Percentiles rank a stretch among this genome's conserved stretches.
Conservation (phyloP, 1,140 invertebrate species). For the Anastrepha obliqua region DNA sequence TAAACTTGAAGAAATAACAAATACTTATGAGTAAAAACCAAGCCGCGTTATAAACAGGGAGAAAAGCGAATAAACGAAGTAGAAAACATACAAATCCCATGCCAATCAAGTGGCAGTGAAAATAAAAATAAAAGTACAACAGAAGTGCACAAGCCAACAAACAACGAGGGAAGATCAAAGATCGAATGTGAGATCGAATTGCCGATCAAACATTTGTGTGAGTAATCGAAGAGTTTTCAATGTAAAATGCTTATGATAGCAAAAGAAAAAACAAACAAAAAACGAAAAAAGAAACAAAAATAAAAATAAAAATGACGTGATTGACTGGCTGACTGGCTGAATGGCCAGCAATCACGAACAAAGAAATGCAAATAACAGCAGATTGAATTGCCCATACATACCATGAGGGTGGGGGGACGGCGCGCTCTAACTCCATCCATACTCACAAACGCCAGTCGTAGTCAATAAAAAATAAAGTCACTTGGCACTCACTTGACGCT, state of each 20-base stretch:
- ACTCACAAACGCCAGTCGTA: neutral
- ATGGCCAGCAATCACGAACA: slow-evolving; percentile 7
- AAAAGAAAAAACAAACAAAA: neutral
- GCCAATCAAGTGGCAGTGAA: slow-evolving; percentile 38
- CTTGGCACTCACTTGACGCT: neutral
- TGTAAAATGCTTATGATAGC: neutral
- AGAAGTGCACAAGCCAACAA: neutral
- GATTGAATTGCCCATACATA: neutral
- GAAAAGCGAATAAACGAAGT: neutral
- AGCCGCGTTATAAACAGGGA: neutral
- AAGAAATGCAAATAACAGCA: slow-evolving; percentile 48
- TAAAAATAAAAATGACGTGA: neutral
- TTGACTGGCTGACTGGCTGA: slow-evolving; percentile 38
- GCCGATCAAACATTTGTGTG: slow-evolving; percentile 40
- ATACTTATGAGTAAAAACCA: neutral
- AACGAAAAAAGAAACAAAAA: neutral
- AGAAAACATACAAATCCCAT: slow-evolving; percentile 29
- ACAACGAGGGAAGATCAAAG: slow-evolving; percentile 19
- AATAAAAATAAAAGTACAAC: slow-evolving; percentile 21
- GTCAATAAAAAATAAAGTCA: slow-evolving; percentile 26
- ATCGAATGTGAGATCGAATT: slow-evolving; percentile 29
- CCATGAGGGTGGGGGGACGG: neutral
- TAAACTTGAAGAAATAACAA: neutral
- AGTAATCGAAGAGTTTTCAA: slow-evolving; percentile 27
- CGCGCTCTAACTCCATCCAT: neutral